A percentile compares a stretch with the other conserved stretches of the same genome.
Evolutionary conservation across 1,140 invertebrate species (phyloP).

Genomic region (Camponotus pennsylvanicus): DNA sequence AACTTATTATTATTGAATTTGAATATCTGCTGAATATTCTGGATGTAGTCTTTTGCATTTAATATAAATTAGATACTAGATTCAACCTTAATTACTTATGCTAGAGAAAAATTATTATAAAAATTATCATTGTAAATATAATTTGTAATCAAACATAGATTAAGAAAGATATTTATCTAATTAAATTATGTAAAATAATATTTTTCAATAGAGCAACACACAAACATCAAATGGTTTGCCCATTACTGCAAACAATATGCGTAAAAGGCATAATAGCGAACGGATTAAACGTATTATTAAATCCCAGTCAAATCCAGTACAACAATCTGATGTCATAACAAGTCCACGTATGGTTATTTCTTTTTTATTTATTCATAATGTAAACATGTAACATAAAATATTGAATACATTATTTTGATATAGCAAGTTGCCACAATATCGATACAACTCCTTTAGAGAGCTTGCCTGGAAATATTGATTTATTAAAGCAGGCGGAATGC

Average conservation of each 20-base stretch:
- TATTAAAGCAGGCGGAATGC: conserved; percentile 19
- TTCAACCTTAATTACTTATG: neutral
- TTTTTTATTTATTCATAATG: neutral
- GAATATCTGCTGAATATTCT: neutral
- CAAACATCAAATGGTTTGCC: conserved; percentile 78
- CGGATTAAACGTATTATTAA: conserved; percentile 74
- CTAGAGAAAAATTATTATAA: too few relatives aligned
- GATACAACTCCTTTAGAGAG: conserved; percentile 83
- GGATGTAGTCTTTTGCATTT: neutral
- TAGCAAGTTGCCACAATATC: conserved; percentile 68
- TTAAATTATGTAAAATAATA: neutral
- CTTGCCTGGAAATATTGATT: conserved; percentile 79
- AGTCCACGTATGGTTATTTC: conserved; percentile 35
- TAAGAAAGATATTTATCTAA: neutral
- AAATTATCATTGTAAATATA: too few relatives aligned
- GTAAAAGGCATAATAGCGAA: conserved; percentile 80
- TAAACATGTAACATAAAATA: neutral
- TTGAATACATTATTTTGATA: neutral
- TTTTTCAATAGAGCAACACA: conserved; percentile 70
- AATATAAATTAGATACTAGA: neutral
- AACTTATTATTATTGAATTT: conserved; percentile 35
- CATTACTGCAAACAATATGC: conserved; percentile 77
- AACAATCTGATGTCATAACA: conserved; percentile 52
- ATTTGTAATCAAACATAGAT: neutral
- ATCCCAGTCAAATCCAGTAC: conserved; percentile 64